Evolutionary conservation across 2,113 vertebrate genomes (phyloP).

Genomic region (Anas platyrhynchos): DNA sequence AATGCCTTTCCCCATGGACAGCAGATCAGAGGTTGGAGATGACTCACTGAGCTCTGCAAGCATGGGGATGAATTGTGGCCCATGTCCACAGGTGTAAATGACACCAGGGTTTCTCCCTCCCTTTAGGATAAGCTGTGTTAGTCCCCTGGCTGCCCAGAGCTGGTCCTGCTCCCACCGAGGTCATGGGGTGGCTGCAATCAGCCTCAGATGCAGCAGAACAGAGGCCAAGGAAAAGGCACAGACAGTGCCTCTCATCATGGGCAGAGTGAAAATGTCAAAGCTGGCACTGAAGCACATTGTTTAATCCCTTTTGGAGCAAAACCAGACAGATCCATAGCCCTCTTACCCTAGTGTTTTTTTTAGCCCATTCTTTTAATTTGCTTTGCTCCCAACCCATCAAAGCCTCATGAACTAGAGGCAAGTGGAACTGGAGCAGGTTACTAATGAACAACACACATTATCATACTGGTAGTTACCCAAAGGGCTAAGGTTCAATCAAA

Average conservation of each 20-base stretch:
- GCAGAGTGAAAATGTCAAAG: background rate
- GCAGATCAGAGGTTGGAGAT: background rate
- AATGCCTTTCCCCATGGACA: background rate
- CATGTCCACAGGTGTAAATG: background rate
- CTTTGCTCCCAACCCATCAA: background rate
- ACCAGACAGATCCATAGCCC: background rate
- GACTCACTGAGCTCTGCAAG: background rate
- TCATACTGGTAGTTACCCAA: background rate
- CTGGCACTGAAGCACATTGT: background rate
- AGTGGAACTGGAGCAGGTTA: background rate
- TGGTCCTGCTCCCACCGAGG: background rate
- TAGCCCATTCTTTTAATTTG: background rate
- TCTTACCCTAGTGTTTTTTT: background rate
- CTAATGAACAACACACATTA: background rate
- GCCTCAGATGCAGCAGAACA: background rate
- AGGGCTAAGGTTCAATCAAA: background rate
- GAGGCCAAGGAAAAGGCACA: background rate
- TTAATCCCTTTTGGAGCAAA: background rate
- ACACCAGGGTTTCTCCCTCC: background rate
- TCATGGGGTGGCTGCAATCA: too few relatives aligned
- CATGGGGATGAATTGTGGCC: background rate
- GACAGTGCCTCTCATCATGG: rapidly evolving
- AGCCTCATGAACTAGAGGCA: background rate
- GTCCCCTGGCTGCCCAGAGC: background rate
- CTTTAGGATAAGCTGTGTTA: background rate